phyloP scores from a whole-genome alignment of 2,888 invertebrate species.

The Hirudinaria manillensis region DNA sequence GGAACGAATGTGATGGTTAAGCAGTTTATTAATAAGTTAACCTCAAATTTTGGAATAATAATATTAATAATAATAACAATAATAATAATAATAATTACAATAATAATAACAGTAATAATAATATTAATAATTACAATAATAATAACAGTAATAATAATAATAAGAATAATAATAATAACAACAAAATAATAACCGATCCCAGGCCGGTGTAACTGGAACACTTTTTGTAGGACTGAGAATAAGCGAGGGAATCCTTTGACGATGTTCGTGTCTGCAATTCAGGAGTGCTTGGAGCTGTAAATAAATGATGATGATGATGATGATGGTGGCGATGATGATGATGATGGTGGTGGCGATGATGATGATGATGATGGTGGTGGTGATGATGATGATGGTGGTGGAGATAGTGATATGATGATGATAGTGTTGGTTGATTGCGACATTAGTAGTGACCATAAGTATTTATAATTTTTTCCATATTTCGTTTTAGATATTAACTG shows the following conservation, averaged over 20 bases:
- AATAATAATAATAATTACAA: no score
- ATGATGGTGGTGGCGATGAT: background rate
- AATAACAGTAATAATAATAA: no score
- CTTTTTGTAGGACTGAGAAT: constrained; percentile 40
- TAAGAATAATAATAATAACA: no score
- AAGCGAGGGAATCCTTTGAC: constrained; percentile 39
- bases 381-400: background rate
- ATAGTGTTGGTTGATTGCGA: background rate
- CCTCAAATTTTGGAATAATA: no score
- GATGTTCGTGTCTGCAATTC: constrained; percentile 43
- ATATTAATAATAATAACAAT: no score
- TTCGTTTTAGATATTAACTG: no score
- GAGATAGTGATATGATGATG: background rate
- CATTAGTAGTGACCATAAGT: no score
- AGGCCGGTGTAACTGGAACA: constrained; percentile 47
- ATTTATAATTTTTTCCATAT: no score
- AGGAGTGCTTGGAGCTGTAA: constrained; percentile 45
- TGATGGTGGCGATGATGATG: background rate
- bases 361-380: background rate
- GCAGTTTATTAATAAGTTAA: no score
- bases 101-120: no score
- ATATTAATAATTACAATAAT: no score
- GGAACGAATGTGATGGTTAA: no score
- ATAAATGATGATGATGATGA: background rate
- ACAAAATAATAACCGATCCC: constrained; percentile 41